These are phyloP conservation scores for Nomia melanderi DNA, from an alignment of 1,140 invertebrate genomes.

Conservation along the genomic window DNA sequence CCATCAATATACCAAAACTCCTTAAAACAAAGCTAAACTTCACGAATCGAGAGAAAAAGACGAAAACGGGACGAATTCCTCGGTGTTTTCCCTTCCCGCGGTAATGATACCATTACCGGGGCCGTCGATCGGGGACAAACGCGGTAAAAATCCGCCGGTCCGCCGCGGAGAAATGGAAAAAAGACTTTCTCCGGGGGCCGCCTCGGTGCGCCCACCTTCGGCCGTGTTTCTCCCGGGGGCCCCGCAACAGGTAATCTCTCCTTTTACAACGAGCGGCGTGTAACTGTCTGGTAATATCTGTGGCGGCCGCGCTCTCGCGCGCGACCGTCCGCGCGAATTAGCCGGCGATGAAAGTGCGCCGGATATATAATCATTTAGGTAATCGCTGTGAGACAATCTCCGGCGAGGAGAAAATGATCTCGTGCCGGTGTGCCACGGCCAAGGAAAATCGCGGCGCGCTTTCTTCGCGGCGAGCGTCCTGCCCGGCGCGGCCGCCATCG, in stretches of 20 bases:
- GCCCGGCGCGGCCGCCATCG: not conserved
- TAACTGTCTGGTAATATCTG: conserved; percentile 51
- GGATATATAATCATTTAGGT: conserved; percentile 62
- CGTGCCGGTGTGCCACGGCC: conserved; percentile 49
- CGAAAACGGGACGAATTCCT: not conserved
- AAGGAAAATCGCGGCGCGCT: conserved; percentile 55
- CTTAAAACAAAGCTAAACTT: too few species aligned
- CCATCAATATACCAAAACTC: too few species aligned
- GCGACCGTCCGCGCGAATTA: conserved; percentile 16
- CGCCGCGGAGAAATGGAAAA: conserved; percentile 20
- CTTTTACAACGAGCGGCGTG: conserved; percentile 22
- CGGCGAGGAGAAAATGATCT: conserved; percentile 15
- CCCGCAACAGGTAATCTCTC: conserved; percentile 31
- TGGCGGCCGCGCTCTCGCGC: not conserved
- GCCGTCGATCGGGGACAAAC: conserved; percentile 3
- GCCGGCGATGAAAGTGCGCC: conserved; percentile 60
- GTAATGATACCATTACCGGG: not conserved
- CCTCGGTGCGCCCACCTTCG: not conserved
- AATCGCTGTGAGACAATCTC: conserved; percentile 62
- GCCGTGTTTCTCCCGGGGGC: conserved; percentile 21
- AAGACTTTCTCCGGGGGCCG: conserved; percentile 19
- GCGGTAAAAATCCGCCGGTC: not conserved
- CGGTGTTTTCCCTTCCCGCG: not conserved
- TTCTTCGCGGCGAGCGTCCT: too few species aligned
- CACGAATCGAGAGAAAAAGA: too few species aligned